A percentile compares a stretch with the other conserved stretches of the same genome.
Evolutionary conservation across 2,113 vertebrate genomes (phyloP).

Genomic region (Lates calcarifer): DNA sequence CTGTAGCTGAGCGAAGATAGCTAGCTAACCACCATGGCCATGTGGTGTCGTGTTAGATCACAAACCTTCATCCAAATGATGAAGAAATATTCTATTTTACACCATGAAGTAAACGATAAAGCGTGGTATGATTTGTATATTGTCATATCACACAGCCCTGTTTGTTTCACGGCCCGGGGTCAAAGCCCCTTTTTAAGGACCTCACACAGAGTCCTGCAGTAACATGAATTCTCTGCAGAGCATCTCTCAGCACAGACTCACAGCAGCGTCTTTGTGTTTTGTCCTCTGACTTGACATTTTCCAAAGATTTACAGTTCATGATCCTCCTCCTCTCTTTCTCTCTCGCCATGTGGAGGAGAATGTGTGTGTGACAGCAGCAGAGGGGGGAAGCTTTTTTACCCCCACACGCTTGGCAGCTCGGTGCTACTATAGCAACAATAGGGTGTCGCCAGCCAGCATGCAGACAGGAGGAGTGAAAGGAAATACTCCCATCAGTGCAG

Average conservation of each 20-base stretch:
- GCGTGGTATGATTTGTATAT: no score
- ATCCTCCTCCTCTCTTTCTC: neutral
- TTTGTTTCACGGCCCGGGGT: no score
- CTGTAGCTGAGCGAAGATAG: no score
- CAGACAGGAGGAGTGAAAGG: constrained; percentile 32
- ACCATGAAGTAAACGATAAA: no score
- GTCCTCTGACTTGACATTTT: constrained; percentile 63
- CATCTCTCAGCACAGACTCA: constrained; percentile 35
- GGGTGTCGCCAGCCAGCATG: constrained; percentile 49
- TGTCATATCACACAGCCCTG: no score
- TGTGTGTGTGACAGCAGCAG: constrained; percentile 14
- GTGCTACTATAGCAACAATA: constrained; percentile 74
- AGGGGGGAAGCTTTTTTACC: constrained; percentile 23
- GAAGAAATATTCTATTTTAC: no score
- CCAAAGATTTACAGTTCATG: constrained; percentile 45
- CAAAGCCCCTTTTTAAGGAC: no score
- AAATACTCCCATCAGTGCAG: constrained; percentile 42
- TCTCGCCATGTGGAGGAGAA: neutral
- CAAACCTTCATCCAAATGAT: no score
- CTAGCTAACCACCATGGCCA: no score
- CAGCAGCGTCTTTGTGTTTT: constrained; percentile 65
- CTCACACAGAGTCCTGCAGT: neutral
- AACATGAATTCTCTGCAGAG: neutral
- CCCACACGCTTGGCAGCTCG: constrained; percentile 46
- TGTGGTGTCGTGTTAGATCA: no score